phyloP scores from a whole-genome alignment of 30 jellyfish, hydroid and myxozoan species.

The Hydra vulgaris region DNA sequence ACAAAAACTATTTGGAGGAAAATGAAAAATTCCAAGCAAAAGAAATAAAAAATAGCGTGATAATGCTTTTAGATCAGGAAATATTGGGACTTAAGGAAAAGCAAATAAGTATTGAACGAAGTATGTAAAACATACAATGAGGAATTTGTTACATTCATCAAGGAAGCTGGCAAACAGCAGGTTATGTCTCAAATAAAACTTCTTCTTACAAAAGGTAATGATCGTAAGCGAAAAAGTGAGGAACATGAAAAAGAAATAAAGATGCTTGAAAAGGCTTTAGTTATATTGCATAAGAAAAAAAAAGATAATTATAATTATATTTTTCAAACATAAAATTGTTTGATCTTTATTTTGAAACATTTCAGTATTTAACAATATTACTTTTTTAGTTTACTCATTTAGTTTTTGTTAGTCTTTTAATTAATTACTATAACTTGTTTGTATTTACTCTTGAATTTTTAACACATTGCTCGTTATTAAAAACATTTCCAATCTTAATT shows the following conservation, averaged over 20 bases:
- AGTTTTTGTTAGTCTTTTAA: neutral
- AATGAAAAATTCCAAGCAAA: neutral
- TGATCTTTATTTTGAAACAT: neutral
- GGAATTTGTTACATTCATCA: neutral
- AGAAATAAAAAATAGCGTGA: neutral
- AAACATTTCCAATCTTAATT: neutral
- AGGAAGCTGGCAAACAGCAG: conserved; percentile 6
- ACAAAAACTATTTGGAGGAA: neutral
- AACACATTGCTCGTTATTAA: neutral
- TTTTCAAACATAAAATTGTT: neutral
- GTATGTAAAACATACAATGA: conserved; percentile 10
- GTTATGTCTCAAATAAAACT: conserved; percentile 1
- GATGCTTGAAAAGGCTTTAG: conserved; percentile 8
- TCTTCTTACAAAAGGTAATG: conserved; percentile 6
- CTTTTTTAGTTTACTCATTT: neutral
- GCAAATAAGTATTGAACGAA: neutral
- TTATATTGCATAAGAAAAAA: neutral
- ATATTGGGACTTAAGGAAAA: neutral
- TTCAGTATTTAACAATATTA: neutral
- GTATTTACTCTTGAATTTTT: neutral
- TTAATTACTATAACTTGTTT: too few species aligned
- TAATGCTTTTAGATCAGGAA: neutral
- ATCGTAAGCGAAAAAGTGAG: conserved; percentile 10
- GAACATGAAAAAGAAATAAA: conserved; percentile 1
- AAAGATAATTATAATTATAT: neutral